Percentiles rank a stretch among this genome's conserved stretches.
phyloP scores from a whole-genome alignment of 2,797 vertebrate genomes.

The Phataginus tricuspis region DNA sequence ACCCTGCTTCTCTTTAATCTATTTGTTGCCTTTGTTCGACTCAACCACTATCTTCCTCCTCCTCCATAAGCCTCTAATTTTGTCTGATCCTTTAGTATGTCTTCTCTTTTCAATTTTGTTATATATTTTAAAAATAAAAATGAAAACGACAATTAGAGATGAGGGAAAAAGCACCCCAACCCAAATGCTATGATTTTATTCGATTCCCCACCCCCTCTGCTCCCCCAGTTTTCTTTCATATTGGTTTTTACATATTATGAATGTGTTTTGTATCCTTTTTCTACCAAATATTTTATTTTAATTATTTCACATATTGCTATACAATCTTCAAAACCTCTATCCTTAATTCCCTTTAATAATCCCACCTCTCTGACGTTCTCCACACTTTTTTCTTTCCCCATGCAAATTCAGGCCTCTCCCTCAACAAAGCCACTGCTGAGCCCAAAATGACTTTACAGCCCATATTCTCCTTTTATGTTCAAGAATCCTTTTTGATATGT shows the following conservation, averaged over 20 bases:
- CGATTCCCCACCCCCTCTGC: background rate
- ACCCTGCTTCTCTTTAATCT: conserved; percentile 62
- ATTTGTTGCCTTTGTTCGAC: conserved; percentile 57
- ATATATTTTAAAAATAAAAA: conserved; percentile 76
- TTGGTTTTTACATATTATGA: background rate
- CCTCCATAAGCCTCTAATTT: conserved; percentile 79
- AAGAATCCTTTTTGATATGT: conserved; percentile 1
- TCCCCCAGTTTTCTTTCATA: background rate
- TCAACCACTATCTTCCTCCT: conserved; percentile 73
- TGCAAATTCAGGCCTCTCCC: background rate
- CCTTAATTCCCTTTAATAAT: conserved; percentile 21
- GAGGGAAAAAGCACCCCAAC: background rate
- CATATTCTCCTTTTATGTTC: background rate
- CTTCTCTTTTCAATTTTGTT: conserved; percentile 60
- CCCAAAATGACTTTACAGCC: background rate
- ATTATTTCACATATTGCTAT: conserved; percentile 4
- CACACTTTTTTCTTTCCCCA: background rate
- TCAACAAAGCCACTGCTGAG: background rate
- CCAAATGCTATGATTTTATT: conserved; percentile 40
- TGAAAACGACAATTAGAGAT: conserved; percentile 71
- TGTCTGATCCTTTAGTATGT: conserved; percentile 72
- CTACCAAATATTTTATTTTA: background rate
- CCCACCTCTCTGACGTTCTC: background rate
- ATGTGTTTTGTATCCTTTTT: conserved; percentile 6
- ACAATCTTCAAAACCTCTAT: background rate